Evolutionary conservation across 2,113 vertebrate genomes (phyloP), one percentile per base, ranked within the genome.

Genomic region (Illadopsis cleaveri): DNA sequence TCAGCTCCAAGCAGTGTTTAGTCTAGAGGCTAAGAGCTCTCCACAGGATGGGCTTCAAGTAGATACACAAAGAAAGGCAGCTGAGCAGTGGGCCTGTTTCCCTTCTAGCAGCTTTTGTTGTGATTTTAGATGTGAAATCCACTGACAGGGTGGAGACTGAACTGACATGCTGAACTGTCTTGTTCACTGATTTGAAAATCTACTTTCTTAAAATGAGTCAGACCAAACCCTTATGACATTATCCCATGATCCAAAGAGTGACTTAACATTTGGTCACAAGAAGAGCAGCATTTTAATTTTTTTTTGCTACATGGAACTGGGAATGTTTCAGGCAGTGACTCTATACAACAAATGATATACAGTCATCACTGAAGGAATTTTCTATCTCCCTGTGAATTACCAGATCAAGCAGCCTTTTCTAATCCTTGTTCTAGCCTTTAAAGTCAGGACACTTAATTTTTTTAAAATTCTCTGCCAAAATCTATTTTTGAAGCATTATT

Each of bases 101-200:
- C 83, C 91, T 95, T 73, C 91, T 68, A 64, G 91, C 91, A 85
- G 89, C 70, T 96, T 96, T 95, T 89, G 73, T 94, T 95, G 70
- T 53, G 72, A 91, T 96, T 93, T 84, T 91, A 77, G 70, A 93
- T 85, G 70, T 87, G 84, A 91, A 96, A 96, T 82, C 57, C 7
- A 21, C 53, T 94, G 95, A 82, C 92, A 78, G 70, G 42, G 53
- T 77, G 45, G 78, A 79, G 90, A 79, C 79, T 94, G 71, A 83
- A 77, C 60, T 50, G 62, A 79, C 89, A 82, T 91, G 44, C 85
- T 94, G 82, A 88, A 83, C 57, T 86, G 93, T 45, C 64, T 96
- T 81, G 47, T 90, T 90, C 94, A 71, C 61, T 58, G 35, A 58
- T 82, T 71, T 1, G 5, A 94, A 96, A 96, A 89, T 47, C 68